These are phyloP conservation scores for Bettongia penicillata DNA, from an alignment of 2,113 vertebrate species.

Conservation along the genomic window DNA sequence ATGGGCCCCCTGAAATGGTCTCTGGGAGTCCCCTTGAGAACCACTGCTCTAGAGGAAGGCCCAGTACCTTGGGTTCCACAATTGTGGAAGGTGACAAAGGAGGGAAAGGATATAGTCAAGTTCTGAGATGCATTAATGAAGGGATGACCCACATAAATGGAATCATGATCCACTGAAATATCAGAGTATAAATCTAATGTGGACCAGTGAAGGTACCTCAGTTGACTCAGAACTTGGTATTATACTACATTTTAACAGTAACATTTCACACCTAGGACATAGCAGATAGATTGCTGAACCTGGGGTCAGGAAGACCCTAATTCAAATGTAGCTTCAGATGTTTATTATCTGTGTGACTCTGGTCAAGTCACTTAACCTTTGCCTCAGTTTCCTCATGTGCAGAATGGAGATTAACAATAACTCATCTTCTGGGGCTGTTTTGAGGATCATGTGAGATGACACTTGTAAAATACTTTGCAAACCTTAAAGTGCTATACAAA, in stretches of 20 bases:
- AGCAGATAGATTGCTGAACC: not conserved
- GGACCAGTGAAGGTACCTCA: not conserved
- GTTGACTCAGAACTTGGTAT: not conserved
- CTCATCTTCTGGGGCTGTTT: not conserved
- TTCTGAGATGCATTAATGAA: not conserved
- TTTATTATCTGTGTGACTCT: not conserved
- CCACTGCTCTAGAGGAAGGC: not conserved
- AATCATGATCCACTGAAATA: not conserved
- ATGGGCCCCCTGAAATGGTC: not conserved
- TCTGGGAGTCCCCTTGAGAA: not conserved
- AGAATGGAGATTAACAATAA: not conserved
- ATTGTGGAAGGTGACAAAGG: not conserved
- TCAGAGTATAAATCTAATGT: not conserved
- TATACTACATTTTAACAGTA: not conserved
- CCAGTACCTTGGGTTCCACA: not conserved
- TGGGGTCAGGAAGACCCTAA: not conserved
- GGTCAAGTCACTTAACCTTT: not conserved
- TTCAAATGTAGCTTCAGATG: not conserved
- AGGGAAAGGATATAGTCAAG: not conserved
- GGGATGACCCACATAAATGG: not conserved
- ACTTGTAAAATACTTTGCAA: not conserved
- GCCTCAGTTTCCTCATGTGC: not conserved
- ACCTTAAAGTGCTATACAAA: conserved; percentile 9
- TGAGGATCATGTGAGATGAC: not conserved
- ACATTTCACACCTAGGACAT: not conserved